These are phyloP conservation scores for Arctia plantaginis DNA, from an alignment of 2,888 invertebrate species.

Conservation along the genomic window DNA sequence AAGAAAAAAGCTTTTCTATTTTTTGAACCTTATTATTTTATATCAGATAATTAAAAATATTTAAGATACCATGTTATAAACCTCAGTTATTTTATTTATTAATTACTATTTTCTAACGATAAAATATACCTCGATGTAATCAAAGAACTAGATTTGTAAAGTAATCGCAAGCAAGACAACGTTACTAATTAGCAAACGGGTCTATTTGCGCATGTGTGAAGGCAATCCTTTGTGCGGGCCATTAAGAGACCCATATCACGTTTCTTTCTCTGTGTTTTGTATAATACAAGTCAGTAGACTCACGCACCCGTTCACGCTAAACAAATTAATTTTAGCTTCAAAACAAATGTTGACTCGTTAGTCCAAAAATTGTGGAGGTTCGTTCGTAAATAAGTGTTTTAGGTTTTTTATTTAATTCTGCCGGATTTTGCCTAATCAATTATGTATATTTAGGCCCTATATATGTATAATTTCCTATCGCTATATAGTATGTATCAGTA, in stretches of 20 bases:
- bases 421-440: not conserved
- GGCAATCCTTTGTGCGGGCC: conserved; percentile 69
- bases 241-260: conserved; percentile 79
- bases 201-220: conserved; percentile 69
- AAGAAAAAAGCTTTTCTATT: no score
- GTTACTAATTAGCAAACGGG: conserved; percentile 66
- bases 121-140: not conserved
- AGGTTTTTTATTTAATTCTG: conserved; percentile 36
- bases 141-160: conserved; percentile 16
- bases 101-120: not conserved
- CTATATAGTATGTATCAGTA: no score
- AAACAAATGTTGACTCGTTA: conserved; percentile 76
- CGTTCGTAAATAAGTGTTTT: conserved; percentile 45
- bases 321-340: conserved; percentile 76
- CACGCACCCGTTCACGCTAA: conserved; percentile 65
- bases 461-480: not conserved
- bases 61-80: no score
- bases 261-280: conserved; percentile 74
- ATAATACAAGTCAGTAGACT: conserved; percentile 57
- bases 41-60: not conserved
- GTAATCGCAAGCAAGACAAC: conserved; percentile 38
- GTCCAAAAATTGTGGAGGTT: conserved; percentile 61
- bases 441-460: not conserved
- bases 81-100: not conserved
- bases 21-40: not conserved